These are phyloP conservation scores for Heliconius hortense DNA, from an alignment of 2,888 invertebrate genomes.

Conservation along the genomic window DNA sequence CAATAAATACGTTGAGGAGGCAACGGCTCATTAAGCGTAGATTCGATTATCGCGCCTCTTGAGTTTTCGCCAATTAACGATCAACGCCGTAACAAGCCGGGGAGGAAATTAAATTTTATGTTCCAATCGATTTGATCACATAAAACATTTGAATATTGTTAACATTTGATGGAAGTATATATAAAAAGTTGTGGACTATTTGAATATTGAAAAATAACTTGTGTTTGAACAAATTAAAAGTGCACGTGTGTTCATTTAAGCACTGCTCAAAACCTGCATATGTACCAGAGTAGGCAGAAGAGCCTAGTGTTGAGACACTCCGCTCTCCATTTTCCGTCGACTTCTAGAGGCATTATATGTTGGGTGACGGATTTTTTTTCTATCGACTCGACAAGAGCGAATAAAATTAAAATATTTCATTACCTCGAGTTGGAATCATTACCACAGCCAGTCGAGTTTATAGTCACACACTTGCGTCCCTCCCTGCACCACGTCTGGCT, in stretches of 20 bases:
- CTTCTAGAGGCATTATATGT: too few relatives aligned
- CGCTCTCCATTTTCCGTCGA: too few relatives aligned
- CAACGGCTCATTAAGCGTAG: conserved; percentile 47
- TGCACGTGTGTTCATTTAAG: too few relatives aligned
- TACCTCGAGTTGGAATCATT: too few relatives aligned
- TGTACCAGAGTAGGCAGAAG: not conserved
- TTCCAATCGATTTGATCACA: conserved; percentile 21
- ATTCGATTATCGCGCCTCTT: conserved; percentile 50
- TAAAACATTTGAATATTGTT: conserved; percentile 3
- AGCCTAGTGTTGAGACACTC: too few relatives aligned
- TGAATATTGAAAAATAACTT: not conserved
- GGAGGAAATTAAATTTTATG: conserved; percentile 41
- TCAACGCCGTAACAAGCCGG: conserved; percentile 45
- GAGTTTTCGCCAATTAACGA: conserved; percentile 49
- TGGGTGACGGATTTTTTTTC: too few relatives aligned
- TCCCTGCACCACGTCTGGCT: too few relatives aligned
- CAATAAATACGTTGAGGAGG: conserved; percentile 40
- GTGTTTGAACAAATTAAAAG: not conserved
- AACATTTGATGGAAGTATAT: not conserved
- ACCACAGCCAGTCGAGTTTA: not conserved
- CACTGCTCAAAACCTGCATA: not conserved
- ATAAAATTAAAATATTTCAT: too few relatives aligned
- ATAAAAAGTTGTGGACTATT: too few relatives aligned
- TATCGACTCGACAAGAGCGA: too few relatives aligned
- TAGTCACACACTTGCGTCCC: not conserved